These are phyloP conservation scores for Apostichopus californicus DNA, from an alignment of 35 echinoderm and acorn worm species.

Conservation along the genomic window DNA sequence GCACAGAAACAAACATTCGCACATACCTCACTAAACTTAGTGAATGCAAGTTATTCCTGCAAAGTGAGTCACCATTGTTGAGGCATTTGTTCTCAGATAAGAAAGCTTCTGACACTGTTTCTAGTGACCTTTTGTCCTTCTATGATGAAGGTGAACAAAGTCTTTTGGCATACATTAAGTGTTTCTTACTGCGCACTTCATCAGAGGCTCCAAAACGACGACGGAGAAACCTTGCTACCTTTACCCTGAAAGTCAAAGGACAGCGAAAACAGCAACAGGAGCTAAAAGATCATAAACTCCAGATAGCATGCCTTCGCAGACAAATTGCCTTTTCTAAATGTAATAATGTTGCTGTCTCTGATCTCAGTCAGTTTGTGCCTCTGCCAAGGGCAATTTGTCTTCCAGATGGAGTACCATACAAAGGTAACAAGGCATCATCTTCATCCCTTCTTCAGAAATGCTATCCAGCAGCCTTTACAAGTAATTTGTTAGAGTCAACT, in stretches of 20 bases:
- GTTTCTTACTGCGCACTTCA: conserved; percentile 24
- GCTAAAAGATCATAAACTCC: conserved; percentile 29
- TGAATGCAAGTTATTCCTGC: neutral
- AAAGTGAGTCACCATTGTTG: neutral
- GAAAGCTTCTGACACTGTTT: neutral
- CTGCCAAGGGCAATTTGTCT: conserved; percentile 50
- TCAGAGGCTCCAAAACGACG: neutral
- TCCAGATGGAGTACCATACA: conserved; percentile 49
- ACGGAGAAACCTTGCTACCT: neutral
- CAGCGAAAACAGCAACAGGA: conserved; percentile 20
- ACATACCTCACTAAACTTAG: neutral
- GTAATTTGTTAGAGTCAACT: neutral
- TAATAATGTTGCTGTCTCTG: conserved; percentile 3
- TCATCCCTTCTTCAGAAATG: conserved; percentile 8
- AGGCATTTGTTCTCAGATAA: neutral
- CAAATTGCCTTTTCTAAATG: conserved; percentile 48
- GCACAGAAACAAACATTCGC: neutral
- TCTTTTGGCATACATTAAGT: conserved; percentile 41
- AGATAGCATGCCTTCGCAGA: conserved; percentile 37
- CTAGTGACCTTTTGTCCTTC: conserved; percentile 11
- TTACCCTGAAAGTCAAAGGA: neutral
- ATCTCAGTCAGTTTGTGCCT: conserved; percentile 40
- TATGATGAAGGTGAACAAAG: conserved; percentile 23
- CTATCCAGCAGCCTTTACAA: conserved; percentile 27
- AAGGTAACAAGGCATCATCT: conserved; percentile 32